Evolutionary conservation across 2,113 vertebrate species (phyloP).

Genomic region (Lethenteron reissneri): DNA sequence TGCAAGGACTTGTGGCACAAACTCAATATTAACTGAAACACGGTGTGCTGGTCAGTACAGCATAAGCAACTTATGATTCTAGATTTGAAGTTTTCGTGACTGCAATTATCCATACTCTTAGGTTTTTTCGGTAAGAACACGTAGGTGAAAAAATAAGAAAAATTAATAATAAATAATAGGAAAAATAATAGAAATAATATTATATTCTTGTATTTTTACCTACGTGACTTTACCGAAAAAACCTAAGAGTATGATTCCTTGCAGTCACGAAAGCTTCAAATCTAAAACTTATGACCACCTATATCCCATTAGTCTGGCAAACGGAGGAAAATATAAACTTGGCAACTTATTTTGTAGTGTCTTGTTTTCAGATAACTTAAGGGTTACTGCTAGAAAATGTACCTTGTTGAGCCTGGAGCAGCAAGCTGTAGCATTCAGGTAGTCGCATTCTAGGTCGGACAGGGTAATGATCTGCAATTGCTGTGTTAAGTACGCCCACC

Average conservation of each 20-base stretch:
- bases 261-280: neutral
- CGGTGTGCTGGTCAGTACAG: too few relatives aligned
- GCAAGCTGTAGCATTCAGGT: constrained; percentile 84
- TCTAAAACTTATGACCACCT: neutral
- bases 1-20: too few relatives aligned
- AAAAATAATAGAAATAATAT: neutral
- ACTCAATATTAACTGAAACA: too few relatives aligned
- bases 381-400: constrained; percentile 9
- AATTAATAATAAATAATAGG: neutral
- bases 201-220: too few relatives aligned
- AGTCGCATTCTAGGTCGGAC: constrained; percentile 94
- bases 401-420: constrained; percentile 97
- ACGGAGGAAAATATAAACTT: neutral
- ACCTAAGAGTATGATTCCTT: too few relatives aligned
- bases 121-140: too few relatives aligned
- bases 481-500: constrained; percentile 30
- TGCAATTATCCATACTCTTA: too few relatives aligned
- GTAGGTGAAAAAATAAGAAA: too few relatives aligned
- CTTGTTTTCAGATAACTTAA: constrained; percentile 8
- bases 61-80: neutral
- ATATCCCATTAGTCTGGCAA: neutral
- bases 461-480: constrained; percentile 65
- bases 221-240: too few relatives aligned
- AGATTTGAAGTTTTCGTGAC: too few relatives aligned
- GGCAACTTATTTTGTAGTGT: neutral